These are phyloP conservation scores for Lindbergichthys nudifrons DNA, from an alignment of 2,797 vertebrate genomes.

Conservation along the genomic window DNA sequence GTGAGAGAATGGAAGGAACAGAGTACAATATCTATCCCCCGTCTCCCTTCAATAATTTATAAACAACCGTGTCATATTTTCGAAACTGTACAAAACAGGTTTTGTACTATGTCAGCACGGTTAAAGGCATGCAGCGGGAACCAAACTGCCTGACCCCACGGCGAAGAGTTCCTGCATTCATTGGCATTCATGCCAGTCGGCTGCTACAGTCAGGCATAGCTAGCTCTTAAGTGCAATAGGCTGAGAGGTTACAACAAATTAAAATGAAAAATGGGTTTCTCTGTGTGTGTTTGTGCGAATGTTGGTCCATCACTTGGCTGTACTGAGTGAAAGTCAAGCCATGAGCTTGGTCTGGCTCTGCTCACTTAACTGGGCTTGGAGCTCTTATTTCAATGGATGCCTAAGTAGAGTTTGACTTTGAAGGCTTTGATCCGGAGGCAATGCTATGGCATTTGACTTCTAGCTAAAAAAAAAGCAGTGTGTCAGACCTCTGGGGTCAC, in stretches of 20 bases:
- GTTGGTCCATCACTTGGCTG: constrained; percentile 64
- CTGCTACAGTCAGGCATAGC: constrained; percentile 21
- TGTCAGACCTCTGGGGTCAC: constrained; percentile 86
- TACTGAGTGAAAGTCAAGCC: constrained; percentile 75
- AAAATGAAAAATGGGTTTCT: constrained; percentile 6
- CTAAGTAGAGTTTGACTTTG: constrained; percentile 88
- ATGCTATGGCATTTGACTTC: constrained; percentile 88
- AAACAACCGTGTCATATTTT: constrained; percentile 72
- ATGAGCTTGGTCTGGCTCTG: constrained; percentile 73
- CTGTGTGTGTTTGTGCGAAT: constrained; percentile 27
- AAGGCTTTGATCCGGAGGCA: constrained; percentile 86
- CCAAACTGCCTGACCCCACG: constrained; percentile 32
- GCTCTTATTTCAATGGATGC: constrained; percentile 87
- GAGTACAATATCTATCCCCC: constrained; percentile 76
- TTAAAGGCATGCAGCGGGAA: constrained; percentile 31
- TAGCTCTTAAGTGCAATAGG: constrained; percentile 16
- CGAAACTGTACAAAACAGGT: constrained; percentile 51
- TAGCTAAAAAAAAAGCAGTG: constrained; percentile 81
- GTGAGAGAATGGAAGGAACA: constrained; percentile 83
- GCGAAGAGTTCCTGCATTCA: constrained; percentile 12
- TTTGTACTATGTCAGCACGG: constrained; percentile 37
- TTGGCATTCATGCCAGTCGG: constrained; percentile 18
- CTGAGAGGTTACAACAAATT: not conserved
- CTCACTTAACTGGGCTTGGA: constrained; percentile 79
- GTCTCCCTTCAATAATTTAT: constrained; percentile 72